phyloP scores from a whole-genome alignment of 2,797 vertebrate species.

The Alauda arvensis region DNA sequence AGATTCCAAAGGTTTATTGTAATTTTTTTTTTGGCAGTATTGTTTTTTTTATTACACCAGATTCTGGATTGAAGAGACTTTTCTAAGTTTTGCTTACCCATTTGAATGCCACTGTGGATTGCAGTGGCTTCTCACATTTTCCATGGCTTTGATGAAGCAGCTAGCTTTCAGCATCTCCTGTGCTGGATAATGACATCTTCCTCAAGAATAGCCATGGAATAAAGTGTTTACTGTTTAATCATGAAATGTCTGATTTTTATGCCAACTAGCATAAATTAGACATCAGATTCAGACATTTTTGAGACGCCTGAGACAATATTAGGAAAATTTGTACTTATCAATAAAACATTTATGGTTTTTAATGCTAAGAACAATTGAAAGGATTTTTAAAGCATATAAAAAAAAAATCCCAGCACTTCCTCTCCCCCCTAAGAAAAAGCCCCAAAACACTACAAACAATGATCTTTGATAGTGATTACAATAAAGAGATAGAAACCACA shows the following conservation, averaged over 20 bases:
- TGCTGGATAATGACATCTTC: neutral
- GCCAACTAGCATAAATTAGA: neutral
- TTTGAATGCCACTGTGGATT: neutral
- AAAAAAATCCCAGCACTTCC: neutral
- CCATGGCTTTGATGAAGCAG: neutral
- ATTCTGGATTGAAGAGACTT: neutral
- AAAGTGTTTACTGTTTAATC: neutral
- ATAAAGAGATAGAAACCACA: neutral
- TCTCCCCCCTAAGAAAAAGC: accelerated
- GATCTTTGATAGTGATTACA: neutral
- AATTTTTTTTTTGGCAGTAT: neutral
- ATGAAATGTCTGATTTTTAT: neutral
- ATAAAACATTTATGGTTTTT: neutral
- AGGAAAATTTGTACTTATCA: neutral
- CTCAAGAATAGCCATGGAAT: neutral
- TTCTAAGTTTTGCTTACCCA: neutral
- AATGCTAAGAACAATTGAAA: neutral
- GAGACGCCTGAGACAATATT: neutral
- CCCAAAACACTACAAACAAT: neutral
- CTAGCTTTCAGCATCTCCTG: neutral
- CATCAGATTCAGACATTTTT: neutral
- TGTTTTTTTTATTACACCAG: neutral
- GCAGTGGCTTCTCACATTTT: neutral
- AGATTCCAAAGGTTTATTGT: neutral
- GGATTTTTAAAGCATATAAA: neutral